These are phyloP conservation scores for Littorina saxatilis DNA, from an alignment of 1,140 invertebrate species.

Conservation along the genomic window DNA sequence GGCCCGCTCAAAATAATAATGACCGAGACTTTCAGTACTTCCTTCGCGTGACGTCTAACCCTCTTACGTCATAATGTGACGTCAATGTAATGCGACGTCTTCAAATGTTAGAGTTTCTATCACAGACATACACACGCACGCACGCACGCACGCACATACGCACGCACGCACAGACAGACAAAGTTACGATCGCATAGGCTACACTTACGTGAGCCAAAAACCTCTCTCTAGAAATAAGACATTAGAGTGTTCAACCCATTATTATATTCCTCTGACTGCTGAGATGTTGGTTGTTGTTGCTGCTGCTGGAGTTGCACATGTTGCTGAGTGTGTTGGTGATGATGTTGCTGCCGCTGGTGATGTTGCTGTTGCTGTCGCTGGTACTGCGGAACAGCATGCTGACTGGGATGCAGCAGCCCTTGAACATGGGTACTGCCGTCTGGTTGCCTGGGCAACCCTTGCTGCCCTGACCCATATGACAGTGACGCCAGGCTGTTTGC, in stretches of 20 bases:
- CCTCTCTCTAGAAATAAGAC: slow-evolving; percentile 54
- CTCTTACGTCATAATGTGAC: no score
- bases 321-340: slow-evolving; percentile 32
- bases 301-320: background rate
- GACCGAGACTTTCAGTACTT: no score
- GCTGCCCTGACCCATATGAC: background rate
- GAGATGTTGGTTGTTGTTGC: slow-evolving; percentile 32
- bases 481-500: slow-evolving; percentile 32
- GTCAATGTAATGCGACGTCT: no score
- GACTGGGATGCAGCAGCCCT: background rate
- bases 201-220: no score
- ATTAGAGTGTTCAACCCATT: slow-evolving; percentile 58
- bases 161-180: no score
- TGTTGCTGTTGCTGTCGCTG: slow-evolving; percentile 30
- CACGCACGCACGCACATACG: no score
- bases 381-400: slow-evolving; percentile 18
- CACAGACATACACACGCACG: no score
- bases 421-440: background rate
- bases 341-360: slow-evolving; percentile 38
- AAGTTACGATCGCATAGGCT: no score
- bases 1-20: no score
- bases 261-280: slow-evolving; percentile 49
- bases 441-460: background rate
- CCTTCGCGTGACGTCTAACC: no score
- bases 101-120: no score